A percentile compares a stretch with the other conserved stretches of the same genome.
phyloP scores from a whole-genome alignment of 1,140 invertebrate genomes.

The Penaeus vannamei region DNA sequence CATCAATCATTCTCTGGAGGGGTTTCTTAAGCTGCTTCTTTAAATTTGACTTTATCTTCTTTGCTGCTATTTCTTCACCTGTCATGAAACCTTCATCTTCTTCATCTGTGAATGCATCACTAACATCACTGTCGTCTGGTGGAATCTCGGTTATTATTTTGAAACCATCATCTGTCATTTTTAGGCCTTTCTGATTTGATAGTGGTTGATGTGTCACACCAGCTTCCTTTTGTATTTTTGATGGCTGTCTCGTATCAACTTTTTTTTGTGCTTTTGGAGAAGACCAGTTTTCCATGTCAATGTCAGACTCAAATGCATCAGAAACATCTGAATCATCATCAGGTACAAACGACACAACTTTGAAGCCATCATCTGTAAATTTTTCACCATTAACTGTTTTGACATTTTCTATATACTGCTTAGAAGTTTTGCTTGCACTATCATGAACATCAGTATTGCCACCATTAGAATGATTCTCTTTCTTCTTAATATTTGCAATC shows the following conservation, averaged over 20 bases:
- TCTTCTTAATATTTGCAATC: no score
- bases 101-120: slow-evolving; percentile 51
- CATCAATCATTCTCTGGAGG: slow-evolving; percentile 47
- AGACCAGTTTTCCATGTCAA: not conserved
- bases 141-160: slow-evolving; percentile 48
- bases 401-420: no score
- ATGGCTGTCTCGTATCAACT: not conserved
- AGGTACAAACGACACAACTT: slow-evolving; percentile 44
- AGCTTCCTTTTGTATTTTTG: not conserved
- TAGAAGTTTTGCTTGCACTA: no score
- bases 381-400: no score
- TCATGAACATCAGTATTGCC: no score
- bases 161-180: slow-evolving; percentile 52
- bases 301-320: slow-evolving; percentile 54
- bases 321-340: slow-evolving; percentile 60
- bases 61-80: not conserved
- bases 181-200: not conserved
- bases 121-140: slow-evolving; percentile 49
- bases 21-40: slow-evolving; percentile 36
- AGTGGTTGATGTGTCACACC: no score
- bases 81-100: slow-evolving; percentile 21
- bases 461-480: no score
- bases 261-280: not conserved
- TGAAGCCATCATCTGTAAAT: slow-evolving; percentile 54
- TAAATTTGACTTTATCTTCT: not conserved